Conservation (phyloP, 2,888 invertebrate species). For the Drosophila flavopinicola region DNA sequence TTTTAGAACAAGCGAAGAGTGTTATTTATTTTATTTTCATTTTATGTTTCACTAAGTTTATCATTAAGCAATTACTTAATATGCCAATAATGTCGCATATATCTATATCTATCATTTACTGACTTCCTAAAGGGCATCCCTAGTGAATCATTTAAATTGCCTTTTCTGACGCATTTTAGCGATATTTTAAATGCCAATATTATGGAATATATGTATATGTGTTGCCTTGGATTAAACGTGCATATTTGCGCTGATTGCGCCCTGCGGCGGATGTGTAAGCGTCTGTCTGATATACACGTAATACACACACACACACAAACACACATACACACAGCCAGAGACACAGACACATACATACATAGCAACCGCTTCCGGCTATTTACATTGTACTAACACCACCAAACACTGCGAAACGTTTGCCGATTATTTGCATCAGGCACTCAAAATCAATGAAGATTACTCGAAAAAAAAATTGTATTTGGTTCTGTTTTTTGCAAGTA, state of each 20-base stretch:
- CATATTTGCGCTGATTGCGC: slow-evolving; percentile 60
- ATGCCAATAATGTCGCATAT: too few species aligned
- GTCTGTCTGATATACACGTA: slow-evolving; percentile 21
- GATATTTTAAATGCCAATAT: slow-evolving; percentile 30
- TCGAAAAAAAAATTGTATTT: slow-evolving; percentile 7
- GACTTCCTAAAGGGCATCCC: background rate
- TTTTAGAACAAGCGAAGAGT: too few species aligned
- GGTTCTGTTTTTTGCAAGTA: background rate
- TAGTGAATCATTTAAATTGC: background rate
- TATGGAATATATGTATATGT: slow-evolving; percentile 61
- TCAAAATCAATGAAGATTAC: slow-evolving; percentile 29
- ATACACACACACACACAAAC: slow-evolving; percentile 1
- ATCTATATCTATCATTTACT: too few species aligned
- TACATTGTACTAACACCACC: slow-evolving; percentile 30
- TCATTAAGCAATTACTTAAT: too few species aligned
- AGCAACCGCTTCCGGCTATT: slow-evolving; percentile 59
- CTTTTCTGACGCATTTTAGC: background rate
- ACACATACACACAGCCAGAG: background rate
- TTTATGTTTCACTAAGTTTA: too few species aligned
- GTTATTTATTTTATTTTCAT: too few species aligned
- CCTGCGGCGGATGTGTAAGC: slow-evolving; percentile 51
- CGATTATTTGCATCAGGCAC: background rate
- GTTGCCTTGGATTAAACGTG: slow-evolving; percentile 48
- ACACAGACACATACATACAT: slow-evolving; percentile 16
- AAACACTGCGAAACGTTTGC: slow-evolving; percentile 13